Base-by-base conservation (phyloP, 2,888 invertebrate genomes). In the Dynastes maya region DNA sequence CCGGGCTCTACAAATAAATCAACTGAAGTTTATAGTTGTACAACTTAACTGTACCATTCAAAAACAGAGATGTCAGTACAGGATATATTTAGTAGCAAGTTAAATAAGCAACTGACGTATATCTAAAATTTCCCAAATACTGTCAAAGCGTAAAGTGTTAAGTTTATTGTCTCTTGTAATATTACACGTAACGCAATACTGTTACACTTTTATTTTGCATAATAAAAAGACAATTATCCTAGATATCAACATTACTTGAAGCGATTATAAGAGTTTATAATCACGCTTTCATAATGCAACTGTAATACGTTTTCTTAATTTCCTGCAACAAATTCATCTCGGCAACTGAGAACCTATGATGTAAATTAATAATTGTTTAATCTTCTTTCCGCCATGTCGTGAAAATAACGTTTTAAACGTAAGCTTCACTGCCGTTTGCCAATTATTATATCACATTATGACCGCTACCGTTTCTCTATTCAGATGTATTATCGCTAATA, bases 291-390 rank as follows among this genome's bases (percentile, higher is more conserved):
- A 37, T 64, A 32, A n/a, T 8, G 32, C 5, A 37, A n/a, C 9
- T 64, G 9, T 64, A 37, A 37, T 64, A 64, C 6, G 11, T 9
- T 64, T 37, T 1, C 40, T 64, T 8, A 4, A 4, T 64, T 64
- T 64, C 32, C 64, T 64, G 37, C 13, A 64, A 16, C 11, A 29
- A 37, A 32, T 64, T 64, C 13, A 2, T n/a, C 40, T 11, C 40
- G 11, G 2, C 37, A 37, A 40, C 16, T 37, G 40, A 32, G 37
- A 32, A 32, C 16, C 64, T 13, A 32, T 32, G 37, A 64, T 64
- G 32, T 67, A 45, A 29, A 45, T 67, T 49, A 67, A 67, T 45
- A 67, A 16, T 16, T 53, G 53, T 45, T n/a, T 32, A 64, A 32
- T 64, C 37, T 37, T 64, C 29, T 64, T 37, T 37, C 64, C 64